phyloP scores from a whole-genome alignment of 2,113 vertebrate species.

The Lepus europaeus region DNA sequence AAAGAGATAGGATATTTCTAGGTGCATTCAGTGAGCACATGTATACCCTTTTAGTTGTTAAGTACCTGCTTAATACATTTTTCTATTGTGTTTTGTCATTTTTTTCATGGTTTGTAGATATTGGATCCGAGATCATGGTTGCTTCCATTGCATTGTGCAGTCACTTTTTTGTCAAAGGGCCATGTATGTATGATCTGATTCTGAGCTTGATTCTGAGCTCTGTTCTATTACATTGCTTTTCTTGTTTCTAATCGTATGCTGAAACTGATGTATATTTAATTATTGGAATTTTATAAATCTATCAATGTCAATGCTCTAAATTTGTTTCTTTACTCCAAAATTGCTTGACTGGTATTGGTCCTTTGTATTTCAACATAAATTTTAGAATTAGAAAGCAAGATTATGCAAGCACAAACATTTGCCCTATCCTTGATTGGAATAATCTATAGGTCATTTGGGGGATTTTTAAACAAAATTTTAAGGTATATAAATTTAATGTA shows the following conservation, averaged over 20 bases:
- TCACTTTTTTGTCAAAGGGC: background rate
- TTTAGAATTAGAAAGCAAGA: constrained; percentile 37
- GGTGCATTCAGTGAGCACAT: background rate
- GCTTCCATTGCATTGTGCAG: background rate
- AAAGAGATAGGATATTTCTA: background rate
- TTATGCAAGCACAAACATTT: constrained; percentile 7
- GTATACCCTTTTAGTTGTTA: background rate
- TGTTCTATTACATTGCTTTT: background rate
- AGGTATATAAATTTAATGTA: too few relatives aligned
- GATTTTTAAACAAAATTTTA: background rate
- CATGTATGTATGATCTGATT: background rate
- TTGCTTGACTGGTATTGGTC: constrained; percentile 28
- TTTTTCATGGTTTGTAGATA: background rate
- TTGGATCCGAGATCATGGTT: background rate
- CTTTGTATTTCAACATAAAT: background rate
- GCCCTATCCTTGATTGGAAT: constrained; percentile 15
- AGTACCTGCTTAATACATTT: background rate
- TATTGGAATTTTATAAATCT: constrained; percentile 33
- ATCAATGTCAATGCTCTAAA: background rate
- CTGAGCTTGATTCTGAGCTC: background rate
- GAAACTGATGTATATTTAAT: constrained; percentile 23
- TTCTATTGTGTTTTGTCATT: background rate
- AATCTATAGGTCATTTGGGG: background rate
- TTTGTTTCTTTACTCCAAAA: background rate
- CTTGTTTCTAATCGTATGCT: background rate